phyloP scores from a whole-genome alignment of 1,140 invertebrate genomes.

The Lanistes nyassanus region DNA sequence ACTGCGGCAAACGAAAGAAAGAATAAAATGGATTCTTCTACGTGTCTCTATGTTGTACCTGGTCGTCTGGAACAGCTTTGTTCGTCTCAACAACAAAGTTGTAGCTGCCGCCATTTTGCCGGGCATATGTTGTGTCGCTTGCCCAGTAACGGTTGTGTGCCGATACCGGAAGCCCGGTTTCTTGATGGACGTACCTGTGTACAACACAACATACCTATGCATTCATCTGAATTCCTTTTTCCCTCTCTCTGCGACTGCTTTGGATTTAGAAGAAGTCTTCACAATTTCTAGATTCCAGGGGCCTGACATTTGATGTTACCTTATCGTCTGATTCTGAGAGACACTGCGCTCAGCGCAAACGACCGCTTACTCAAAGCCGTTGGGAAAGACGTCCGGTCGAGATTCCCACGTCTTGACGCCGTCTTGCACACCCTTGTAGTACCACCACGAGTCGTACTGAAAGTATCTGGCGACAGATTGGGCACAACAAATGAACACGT shows the following conservation, averaged over 20 bases:
- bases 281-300: background rate
- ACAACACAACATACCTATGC: too few relatives aligned
- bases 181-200: slow-evolving; percentile 42
- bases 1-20: too few relatives aligned
- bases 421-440: slow-evolving; percentile 43
- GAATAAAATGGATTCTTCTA: too few relatives aligned
- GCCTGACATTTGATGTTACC: too few relatives aligned
- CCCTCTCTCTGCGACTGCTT: too few relatives aligned
- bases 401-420: slow-evolving; percentile 48
- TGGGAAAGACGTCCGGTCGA: slow-evolving; percentile 46
- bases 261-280: too few relatives aligned
- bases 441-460: slow-evolving; percentile 62
- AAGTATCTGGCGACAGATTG: slow-evolving; percentile 50
- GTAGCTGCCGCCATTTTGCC: slow-evolving; percentile 50
- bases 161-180: slow-evolving; percentile 37
- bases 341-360: too few relatives aligned
- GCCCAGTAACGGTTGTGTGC: slow-evolving; percentile 56
- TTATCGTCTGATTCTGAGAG: background rate
- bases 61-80: slow-evolving; percentile 32
- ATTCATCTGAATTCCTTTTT: too few relatives aligned
- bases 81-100: slow-evolving; percentile 39
- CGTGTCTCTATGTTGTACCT: slow-evolving; percentile 15
- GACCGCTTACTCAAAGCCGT: slow-evolving; percentile 43
- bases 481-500: too few relatives aligned
- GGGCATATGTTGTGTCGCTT: slow-evolving; percentile 47